Base-by-base conservation (phyloP, 1,140 invertebrate species). In the Coelopa frigida region DNA sequence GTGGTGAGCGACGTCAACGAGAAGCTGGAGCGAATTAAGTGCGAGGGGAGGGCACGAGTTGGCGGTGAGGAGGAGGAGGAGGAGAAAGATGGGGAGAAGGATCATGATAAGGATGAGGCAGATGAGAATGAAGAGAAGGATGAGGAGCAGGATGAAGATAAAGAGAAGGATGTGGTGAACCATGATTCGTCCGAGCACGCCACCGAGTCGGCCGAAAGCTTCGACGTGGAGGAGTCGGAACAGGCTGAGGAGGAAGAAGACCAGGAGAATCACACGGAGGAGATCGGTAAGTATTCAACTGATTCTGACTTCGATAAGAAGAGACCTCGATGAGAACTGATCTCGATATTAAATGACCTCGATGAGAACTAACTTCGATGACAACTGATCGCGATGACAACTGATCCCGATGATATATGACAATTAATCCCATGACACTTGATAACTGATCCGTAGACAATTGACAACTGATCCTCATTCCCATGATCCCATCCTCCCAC, bases 161-260 rank as follows among this genome's bases (percentile, higher is more conserved):
- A 32, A 1, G 42, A 44, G 23, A 29, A 33, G 32, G 15, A 29
- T 31, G 27, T 14, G 32, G 20, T 21, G n/a, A n/a, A n/a, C n/a
- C n/a, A n/a, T n/a, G n/a, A n/a, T n/a, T n/a, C n/a, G n/a, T n/a
- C n/a, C n/a, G n/a, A n/a, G n/a, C n/a, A n/a, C n/a, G 15, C 33
- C 20, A 32, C 14, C 3, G 53, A 33, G 2, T 51, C 51, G 14
- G 48, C 57, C 1, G 57, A 51, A 46, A 60, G 60, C 15, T 51
- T 17, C 17, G 60, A 63, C 12, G 35, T 63, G 31, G 54, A 49
- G n/a, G 36, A 54, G 15, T 17, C n/a, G 10, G 14, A 23, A 22
- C 24, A 6, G 12, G n/a, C 11, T 18, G 36, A 5, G 15, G n/a
- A 38, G 8, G 11, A 17, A 17, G 17, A 12, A 38, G 12, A 5